These are phyloP conservation scores for Valencia hispanica DNA, from an alignment of 2,797 vertebrate species.

Conservation along the genomic window DNA sequence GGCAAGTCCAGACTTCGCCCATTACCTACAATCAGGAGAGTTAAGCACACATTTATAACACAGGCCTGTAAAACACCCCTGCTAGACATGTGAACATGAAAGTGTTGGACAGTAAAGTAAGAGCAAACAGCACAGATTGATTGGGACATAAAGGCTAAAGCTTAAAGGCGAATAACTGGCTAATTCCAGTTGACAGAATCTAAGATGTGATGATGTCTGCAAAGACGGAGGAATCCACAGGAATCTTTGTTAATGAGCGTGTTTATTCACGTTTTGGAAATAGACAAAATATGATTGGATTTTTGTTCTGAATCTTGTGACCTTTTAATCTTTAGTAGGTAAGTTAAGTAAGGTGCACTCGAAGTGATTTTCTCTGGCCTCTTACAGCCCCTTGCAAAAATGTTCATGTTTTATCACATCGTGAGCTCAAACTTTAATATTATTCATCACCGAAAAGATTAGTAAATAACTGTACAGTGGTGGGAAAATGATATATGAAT, in stretches of 20 bases:
- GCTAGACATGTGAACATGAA: constrained; percentile 4
- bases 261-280: constrained; percentile 34
- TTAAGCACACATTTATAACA: constrained; percentile 16
- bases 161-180: constrained; percentile 29
- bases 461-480: not conserved
- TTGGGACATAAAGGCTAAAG: constrained; percentile 19
- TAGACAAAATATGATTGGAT: constrained; percentile 8
- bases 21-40: constrained; percentile 3
- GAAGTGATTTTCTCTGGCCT: not conserved
- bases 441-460: not conserved
- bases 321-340: not conserved
- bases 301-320: not conserved
- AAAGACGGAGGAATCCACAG: constrained; percentile 1
- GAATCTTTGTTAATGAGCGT: constrained; percentile 1
- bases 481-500: not conserved
- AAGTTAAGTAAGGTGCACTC: not conserved
- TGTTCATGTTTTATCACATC: too few species aligned
- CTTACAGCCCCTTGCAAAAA: not conserved
- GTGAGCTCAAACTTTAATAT: not conserved
- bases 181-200: constrained; percentile 52
- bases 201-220: constrained; percentile 8
- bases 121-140: constrained; percentile 57
- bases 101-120: constrained; percentile 55
- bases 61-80: constrained; percentile 18
- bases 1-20: constrained; percentile 52